phyloP scores from a whole-genome alignment of 1,140 invertebrate species.

The Hylaeus anthracinus region DNA sequence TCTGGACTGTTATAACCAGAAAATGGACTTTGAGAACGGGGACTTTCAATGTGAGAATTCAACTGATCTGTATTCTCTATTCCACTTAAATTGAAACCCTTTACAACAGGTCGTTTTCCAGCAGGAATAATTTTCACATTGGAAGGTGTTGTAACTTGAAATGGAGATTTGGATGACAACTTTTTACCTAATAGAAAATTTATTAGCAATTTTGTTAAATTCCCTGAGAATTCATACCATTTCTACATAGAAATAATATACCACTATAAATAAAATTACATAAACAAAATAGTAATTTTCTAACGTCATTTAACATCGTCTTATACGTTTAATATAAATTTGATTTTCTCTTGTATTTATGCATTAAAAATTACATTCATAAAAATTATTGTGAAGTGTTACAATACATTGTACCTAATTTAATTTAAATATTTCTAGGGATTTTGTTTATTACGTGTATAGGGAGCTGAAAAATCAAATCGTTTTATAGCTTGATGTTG shows the following conservation, averaged over 20 bases:
- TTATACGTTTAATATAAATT: background rate
- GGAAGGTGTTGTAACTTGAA: constrained; percentile 67
- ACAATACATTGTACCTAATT: background rate
- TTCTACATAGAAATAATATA: constrained; percentile 2
- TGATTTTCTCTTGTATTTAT: background rate
- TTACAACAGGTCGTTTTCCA: constrained; percentile 62
- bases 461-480: constrained; percentile 84
- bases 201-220: constrained; percentile 10
- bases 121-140: constrained; percentile 74
- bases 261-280: constrained; percentile 12
- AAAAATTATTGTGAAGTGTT: constrained; percentile 26
- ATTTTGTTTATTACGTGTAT: constrained; percentile 25
- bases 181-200: constrained; percentile 71
- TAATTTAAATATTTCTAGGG: background rate
- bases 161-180: constrained; percentile 62
- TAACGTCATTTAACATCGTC: background rate
- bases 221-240: background rate
- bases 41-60: constrained; percentile 63
- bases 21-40: constrained; percentile 71
- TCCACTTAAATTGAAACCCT: constrained; percentile 71
- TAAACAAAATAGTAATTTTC: background rate
- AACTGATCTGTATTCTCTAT: constrained; percentile 66
- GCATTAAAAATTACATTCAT: constrained; percentile 11
- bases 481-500: constrained; percentile 59
- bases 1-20: constrained; percentile 71